A percentile compares a stretch with the other conserved stretches of the same genome.
These are phyloP conservation scores for Acrocephalus kingi DNA, from an alignment of 2,113 vertebrate species.

Conservation along the genomic window DNA sequence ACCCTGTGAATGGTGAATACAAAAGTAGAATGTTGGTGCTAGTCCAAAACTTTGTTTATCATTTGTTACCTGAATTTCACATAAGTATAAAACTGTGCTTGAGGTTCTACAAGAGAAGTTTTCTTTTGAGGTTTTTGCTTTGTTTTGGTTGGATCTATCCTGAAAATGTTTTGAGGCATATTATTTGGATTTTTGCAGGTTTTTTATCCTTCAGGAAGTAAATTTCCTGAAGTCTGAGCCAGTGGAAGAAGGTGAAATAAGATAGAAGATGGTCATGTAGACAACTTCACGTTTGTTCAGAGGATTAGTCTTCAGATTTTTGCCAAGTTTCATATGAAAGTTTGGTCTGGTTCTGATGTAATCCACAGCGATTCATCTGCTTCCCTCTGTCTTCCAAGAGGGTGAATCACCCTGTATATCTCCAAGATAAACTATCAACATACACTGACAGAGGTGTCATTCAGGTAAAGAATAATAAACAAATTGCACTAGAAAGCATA, in stretches of 20 bases:
- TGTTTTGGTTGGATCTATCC: neutral
- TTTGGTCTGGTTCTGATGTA: neutral
- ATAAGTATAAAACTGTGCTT: neutral
- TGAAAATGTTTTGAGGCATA: neutral
- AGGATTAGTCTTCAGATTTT: constrained; percentile 4
- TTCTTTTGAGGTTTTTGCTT: constrained; percentile 24
- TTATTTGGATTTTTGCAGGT: neutral
- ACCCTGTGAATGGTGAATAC: neutral
- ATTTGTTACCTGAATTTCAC: neutral
- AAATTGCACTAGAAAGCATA: neutral
- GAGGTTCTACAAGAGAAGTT: neutral
- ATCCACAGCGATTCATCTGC: neutral
- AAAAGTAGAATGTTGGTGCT: neutral
- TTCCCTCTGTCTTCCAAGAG: neutral
- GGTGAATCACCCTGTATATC: neutral
- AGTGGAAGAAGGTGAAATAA: neutral
- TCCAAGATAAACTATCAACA: neutral
- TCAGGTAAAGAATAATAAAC: neutral
- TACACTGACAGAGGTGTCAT: neutral
- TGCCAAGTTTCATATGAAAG: neutral
- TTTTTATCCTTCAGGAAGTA: neutral
- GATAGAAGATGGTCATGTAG: neutral
- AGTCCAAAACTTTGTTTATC: constrained; percentile 9
- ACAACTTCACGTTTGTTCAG: neutral
- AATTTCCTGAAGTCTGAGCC: neutral